Percentiles rank a stretch among this genome's conserved stretches.
phyloP scores from a whole-genome alignment of 2,113 vertebrate species.

The Gymnogyps californianus region DNA sequence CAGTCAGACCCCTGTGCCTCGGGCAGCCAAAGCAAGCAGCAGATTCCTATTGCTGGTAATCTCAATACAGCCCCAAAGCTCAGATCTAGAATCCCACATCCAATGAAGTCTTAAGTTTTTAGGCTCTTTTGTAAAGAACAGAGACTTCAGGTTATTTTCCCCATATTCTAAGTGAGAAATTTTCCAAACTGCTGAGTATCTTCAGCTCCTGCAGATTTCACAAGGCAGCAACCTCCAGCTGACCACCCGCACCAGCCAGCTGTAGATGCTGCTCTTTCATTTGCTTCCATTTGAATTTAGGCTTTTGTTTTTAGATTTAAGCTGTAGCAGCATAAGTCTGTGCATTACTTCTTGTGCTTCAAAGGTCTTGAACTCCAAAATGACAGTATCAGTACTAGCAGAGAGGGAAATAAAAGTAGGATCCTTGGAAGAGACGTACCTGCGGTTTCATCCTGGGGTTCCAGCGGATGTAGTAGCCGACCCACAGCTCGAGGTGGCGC shows the following conservation, averaged over 20 bases:
- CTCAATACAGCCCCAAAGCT: neutral
- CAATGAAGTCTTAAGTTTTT: neutral
- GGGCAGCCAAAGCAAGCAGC: neutral
- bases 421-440: constrained; percentile 34
- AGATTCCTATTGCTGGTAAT: neutral
- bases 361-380: neutral
- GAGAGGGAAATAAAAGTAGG: neutral
- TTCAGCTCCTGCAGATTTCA: neutral
- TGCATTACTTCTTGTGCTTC: neutral
- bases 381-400: accelerated
- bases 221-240: neutral
- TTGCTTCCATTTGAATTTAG: neutral
- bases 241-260: neutral
- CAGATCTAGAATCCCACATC: neutral
- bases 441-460: constrained; percentile 95
- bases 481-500: constrained; percentile 97
- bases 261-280: neutral
- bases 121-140: neutral
- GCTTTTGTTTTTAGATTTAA: neutral
- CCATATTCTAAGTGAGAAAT: neutral
- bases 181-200: neutral
- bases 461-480: constrained; percentile 97
- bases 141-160: neutral
- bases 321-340: accelerated
- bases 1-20: no score